A percentile compares a stretch with the other conserved stretches of the same genome.
Evolutionary conservation across 2,888 invertebrate genomes (phyloP).

Genomic region (Melanotus villosus): DNA sequence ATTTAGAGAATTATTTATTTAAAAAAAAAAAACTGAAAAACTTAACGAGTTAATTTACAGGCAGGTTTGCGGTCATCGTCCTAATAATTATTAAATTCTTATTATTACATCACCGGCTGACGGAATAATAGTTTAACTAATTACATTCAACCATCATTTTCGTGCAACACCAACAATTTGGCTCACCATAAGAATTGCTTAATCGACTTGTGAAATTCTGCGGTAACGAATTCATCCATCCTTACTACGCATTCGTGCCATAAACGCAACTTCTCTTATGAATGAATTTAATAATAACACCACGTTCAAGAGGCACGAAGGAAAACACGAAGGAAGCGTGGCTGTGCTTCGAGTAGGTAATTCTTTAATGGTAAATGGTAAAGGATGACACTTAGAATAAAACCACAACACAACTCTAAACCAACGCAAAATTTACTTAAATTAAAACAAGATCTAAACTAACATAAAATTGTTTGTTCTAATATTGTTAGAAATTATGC

Average conservation of each 20-base stretch:
- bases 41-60: not conserved
- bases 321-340: not conserved
- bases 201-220: not conserved
- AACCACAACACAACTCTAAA: too few species aligned
- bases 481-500: too few species aligned
- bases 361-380: too few species aligned
- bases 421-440: too few species aligned
- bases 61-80: constrained; percentile 15
- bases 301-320: not conserved
- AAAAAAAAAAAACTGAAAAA: not conserved
- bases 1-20: too few species aligned
- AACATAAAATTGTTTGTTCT: too few species aligned
- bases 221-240: not conserved
- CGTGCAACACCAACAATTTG: too few species aligned
- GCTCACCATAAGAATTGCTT: constrained; percentile 12
- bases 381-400: too few species aligned
- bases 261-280: not conserved
- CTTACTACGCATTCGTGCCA: constrained; percentile 3
- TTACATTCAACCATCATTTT: constrained; percentile 11
- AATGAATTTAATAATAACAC: constrained; percentile 1
- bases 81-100: constrained; percentile 7
- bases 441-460: too few species aligned
- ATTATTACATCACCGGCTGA: constrained; percentile 12
- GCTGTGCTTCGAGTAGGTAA: not conserved
- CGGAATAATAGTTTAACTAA: constrained; percentile 13